Evolutionary conservation across 2,113 vertebrate genomes (phyloP).

Genomic region (Talpa occidentalis): DNA sequence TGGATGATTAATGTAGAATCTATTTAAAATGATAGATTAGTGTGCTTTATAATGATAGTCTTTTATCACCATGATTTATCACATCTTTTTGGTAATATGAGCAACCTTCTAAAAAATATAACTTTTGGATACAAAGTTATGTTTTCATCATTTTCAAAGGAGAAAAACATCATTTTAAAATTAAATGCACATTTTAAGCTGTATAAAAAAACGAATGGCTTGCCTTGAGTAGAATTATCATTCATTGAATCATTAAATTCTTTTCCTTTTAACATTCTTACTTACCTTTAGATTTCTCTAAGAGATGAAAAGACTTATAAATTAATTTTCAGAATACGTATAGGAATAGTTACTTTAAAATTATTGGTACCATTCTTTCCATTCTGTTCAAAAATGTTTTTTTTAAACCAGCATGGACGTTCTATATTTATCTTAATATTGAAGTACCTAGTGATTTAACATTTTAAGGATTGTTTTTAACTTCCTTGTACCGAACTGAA

Average conservation of each 20-base stretch:
- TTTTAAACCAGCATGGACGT: background rate
- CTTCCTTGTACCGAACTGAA: background rate
- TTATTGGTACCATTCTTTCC: background rate
- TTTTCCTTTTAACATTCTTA: background rate
- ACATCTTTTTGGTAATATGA: conserved; percentile 4
- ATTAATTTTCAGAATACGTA: background rate
- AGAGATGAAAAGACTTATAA: background rate
- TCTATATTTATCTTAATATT: background rate
- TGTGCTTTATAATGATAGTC: conserved; percentile 59
- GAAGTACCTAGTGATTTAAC: background rate
- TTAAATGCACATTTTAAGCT: background rate
- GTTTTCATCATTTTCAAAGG: conserved; percentile 58
- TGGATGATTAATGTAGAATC: conserved; percentile 66
- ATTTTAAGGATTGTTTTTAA: background rate
- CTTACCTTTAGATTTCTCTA: background rate
- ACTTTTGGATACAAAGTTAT: conserved; percentile 36
- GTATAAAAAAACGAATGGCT: background rate
- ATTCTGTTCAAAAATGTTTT: background rate
- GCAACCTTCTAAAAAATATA: conserved; percentile 43
- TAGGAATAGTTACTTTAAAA: background rate
- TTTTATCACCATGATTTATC: conserved; percentile 75
- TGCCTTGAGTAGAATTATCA: background rate
- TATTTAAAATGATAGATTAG: conserved; percentile 73
- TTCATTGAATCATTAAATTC: background rate
- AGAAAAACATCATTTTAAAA: conserved; percentile 38